Conservation (phyloP, 2,888 invertebrate genomes). For the Meteorus cinctellus region DNA sequence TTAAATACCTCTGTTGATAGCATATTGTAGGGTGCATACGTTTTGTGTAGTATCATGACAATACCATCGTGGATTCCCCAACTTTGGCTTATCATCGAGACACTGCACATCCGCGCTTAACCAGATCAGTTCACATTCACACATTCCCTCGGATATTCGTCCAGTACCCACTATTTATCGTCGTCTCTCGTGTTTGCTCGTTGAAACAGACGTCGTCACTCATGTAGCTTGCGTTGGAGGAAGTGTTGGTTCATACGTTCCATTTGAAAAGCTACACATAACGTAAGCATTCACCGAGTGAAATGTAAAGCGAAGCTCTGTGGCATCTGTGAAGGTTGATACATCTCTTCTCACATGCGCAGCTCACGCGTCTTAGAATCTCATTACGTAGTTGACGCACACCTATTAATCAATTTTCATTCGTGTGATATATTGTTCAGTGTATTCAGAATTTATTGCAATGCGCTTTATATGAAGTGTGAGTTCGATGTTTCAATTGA, state of each 20-base stretch:
- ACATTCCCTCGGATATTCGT: not conserved
- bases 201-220: conserved; percentile 9
- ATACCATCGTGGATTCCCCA: conserved; percentile 3
- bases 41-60: not conserved
- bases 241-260: conserved; percentile 5
- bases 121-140: not conserved
- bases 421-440: not conserved
- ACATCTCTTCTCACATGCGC: conserved; percentile 1
- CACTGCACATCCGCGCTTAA: not conserved
- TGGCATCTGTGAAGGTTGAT: not conserved
- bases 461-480: not conserved
- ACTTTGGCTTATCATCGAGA: conserved; percentile 14
- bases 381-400: not conserved
- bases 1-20: not conserved
- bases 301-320: not conserved
- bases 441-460: not conserved
- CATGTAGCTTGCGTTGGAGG: conserved; percentile 25
- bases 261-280: conserved; percentile 12
- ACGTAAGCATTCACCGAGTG: not conserved
- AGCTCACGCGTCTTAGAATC: conserved; percentile 9
- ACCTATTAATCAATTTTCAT: conserved; percentile 29
- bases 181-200: no score
- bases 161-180: not conserved
- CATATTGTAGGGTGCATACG: not conserved
- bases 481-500: no score